Evolutionary conservation across 1,140 invertebrate genomes (phyloP).

Genomic region (Calycopis cecrops): DNA sequence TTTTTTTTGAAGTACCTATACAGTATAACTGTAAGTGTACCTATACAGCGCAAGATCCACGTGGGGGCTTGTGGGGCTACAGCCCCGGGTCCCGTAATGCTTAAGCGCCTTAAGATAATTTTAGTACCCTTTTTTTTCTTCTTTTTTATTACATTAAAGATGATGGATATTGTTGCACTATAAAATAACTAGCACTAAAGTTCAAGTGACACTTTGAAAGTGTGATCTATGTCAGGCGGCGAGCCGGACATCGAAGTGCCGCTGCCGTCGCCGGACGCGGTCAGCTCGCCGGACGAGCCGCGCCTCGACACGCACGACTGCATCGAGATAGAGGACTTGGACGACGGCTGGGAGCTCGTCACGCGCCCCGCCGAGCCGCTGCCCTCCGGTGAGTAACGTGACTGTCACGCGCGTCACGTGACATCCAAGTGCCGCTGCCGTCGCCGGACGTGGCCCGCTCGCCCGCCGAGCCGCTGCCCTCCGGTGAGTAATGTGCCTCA

Average conservation of each 20-base stretch:
- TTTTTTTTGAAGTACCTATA: too few species aligned
- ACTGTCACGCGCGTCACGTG: constrained; percentile 41
- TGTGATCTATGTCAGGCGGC: constrained; percentile 33
- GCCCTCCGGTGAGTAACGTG: constrained; percentile 47
- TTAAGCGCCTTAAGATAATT: too few species aligned
- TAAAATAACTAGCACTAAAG: too few species aligned
- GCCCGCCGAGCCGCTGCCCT: constrained; percentile 64
- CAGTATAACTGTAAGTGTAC: too few species aligned
- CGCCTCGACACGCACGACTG: constrained; percentile 63
- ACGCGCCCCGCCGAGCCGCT: constrained; percentile 59
- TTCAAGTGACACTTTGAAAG: not conserved
- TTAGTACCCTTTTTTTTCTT: too few species aligned
- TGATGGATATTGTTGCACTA: too few species aligned
- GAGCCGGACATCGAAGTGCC: constrained; percentile 42
- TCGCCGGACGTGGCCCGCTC: constrained; percentile 23
- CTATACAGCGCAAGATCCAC: too few species aligned
- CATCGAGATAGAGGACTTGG: constrained; percentile 68
- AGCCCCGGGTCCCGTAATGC: too few species aligned
- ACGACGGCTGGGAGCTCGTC: constrained; percentile 70
- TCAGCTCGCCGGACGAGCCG: constrained; percentile 27
- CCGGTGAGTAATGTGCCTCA: constrained; percentile 38
- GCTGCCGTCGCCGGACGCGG: constrained; percentile 25
- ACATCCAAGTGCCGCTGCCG: constrained; percentile 36
- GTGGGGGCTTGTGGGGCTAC: too few species aligned
- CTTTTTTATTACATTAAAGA: too few species aligned